These are phyloP conservation scores for Danionella cerebrum DNA, from an alignment of 2,113 vertebrate genomes.

Conservation along the genomic window DNA sequence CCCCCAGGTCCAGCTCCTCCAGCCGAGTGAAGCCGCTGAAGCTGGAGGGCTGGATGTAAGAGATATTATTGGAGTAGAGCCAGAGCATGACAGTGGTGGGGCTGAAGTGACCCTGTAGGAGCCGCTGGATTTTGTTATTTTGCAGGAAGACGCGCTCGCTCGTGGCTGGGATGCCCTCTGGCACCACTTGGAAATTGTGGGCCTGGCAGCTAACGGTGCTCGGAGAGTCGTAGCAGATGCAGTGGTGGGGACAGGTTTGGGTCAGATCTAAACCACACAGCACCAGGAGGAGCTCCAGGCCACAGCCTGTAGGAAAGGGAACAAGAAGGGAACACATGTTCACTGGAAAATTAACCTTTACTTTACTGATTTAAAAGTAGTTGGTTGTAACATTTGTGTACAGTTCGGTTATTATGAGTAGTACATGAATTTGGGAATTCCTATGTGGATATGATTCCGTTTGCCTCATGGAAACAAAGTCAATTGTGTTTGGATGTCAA, in stretches of 20 bases:
- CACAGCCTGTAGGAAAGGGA: conserved; percentile 50
- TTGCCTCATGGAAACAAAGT: too few species aligned
- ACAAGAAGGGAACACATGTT: not conserved
- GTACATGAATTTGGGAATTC: too few species aligned
- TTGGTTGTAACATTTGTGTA: too few species aligned
- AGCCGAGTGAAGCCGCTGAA: conserved; percentile 87
- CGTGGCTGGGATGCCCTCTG: conserved; percentile 85
- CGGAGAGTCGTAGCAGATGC: conserved; percentile 90
- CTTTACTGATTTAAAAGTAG: too few species aligned
- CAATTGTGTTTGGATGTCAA: too few species aligned
- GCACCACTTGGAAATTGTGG: conserved; percentile 85
- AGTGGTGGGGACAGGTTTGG: conserved; percentile 79
- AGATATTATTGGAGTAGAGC: conserved; percentile 98
- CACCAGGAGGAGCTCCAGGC: conserved; percentile 81
- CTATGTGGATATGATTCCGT: too few species aligned
- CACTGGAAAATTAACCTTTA: too few species aligned
- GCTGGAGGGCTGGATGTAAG: conserved; percentile 85
- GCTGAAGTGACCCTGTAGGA: conserved; percentile 88
- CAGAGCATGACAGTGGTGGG: conserved; percentile 86
- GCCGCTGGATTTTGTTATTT: conserved; percentile 89
- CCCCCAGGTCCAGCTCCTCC: conserved; percentile 95
- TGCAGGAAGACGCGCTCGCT: conserved; percentile 93
- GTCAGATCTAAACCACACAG: conserved; percentile 77
- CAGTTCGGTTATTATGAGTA: too few species aligned
- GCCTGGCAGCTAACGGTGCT: conserved; percentile 98